Percentiles rank a stretch among this genome's conserved stretches.
phyloP scores from a whole-genome alignment of 2,888 invertebrate genomes.

The Noctua fimbriata region DNA sequence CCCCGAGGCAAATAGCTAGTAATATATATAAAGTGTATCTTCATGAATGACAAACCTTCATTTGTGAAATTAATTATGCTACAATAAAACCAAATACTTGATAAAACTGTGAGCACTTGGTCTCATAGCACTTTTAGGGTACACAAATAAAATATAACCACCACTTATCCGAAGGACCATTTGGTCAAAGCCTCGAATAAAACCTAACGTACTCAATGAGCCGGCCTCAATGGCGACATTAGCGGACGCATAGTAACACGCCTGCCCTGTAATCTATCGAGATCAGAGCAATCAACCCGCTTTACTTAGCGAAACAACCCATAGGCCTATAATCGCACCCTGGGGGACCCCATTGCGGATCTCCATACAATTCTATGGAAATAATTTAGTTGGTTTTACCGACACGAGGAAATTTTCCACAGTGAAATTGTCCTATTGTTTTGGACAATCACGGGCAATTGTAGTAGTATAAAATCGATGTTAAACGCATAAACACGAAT shows the following conservation, averaged over 20 bases:
- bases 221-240: conserved; percentile 62
- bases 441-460: background rate
- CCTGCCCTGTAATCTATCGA: conserved; percentile 55
- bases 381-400: conserved; percentile 22
- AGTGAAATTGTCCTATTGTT: background rate
- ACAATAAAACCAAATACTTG: conserved; percentile 2
- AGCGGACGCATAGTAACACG: conserved; percentile 53
- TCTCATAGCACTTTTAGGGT: conserved; percentile 13
- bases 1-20: background rate
- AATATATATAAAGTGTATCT: background rate
- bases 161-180: conserved; percentile 54
- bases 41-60: background rate
- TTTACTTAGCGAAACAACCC: conserved; percentile 56
- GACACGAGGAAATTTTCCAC: background rate
- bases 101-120: conserved; percentile 7
- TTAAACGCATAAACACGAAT: background rate
- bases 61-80: background rate
- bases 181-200: conserved; percentile 63
- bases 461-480: background rate
- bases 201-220: conserved; percentile 64
- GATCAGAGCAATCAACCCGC: conserved; percentile 57
- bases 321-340: conserved; percentile 55
- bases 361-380: conserved; percentile 34
- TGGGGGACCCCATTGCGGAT: conserved; percentile 49
- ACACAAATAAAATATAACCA: conserved; percentile 55